phyloP scores from a whole-genome alignment of 2,797 vertebrate genomes.

The Muscicapa striata region DNA sequence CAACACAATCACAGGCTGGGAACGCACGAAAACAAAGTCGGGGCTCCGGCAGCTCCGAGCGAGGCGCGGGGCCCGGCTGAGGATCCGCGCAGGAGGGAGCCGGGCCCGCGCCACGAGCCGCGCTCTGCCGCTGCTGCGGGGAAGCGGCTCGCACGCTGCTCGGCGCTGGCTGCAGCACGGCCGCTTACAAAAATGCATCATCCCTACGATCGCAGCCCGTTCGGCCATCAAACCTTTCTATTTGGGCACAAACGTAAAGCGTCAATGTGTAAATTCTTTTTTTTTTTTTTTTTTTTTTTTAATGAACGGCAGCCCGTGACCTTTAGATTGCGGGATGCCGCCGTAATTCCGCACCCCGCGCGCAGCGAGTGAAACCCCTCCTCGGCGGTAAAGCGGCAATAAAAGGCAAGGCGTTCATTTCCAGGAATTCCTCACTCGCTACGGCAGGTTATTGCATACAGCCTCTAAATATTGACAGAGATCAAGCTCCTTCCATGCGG shows the following conservation, averaged over 20 bases:
- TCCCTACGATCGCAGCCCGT: not conserved
- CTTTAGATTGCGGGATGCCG: constrained; percentile 28
- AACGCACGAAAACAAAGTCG: constrained; percentile 46
- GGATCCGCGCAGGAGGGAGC: not conserved
- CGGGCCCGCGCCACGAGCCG: not conserved
- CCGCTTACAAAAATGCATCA: not conserved
- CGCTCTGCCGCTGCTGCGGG: not conserved
- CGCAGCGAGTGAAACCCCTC: not conserved
- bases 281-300: not conserved
- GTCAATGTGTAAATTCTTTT: not conserved
- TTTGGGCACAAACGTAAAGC: not conserved
- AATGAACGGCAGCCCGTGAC: not conserved
- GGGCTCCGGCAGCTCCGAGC: not conserved
- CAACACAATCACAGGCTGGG: constrained; percentile 33
- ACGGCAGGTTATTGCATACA: not conserved
- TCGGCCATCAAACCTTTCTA: not conserved
- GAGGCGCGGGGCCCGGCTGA: not conserved
- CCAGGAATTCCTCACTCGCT: constrained; percentile 32
- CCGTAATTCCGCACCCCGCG: not conserved
- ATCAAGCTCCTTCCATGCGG: not conserved
- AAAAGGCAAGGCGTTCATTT: not conserved
- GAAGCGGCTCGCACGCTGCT: not conserved
- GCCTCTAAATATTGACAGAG: constrained; percentile 35
- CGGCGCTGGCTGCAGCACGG: not conserved
- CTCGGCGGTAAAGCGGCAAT: not conserved